Conservation (phyloP, 1,140 invertebrate species). For the Cotesia glomerata region DNA sequence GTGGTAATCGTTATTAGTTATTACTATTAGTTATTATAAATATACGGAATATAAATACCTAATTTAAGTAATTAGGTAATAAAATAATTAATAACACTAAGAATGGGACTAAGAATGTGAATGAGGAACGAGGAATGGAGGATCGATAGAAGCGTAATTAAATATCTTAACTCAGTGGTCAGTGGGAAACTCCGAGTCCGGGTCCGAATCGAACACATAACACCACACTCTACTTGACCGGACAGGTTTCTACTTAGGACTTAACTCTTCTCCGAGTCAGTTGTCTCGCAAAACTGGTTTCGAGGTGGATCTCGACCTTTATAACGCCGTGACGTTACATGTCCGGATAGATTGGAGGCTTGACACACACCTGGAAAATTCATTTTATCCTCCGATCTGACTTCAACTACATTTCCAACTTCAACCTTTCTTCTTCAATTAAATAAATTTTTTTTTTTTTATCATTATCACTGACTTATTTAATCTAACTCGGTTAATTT, state of each 20-base stretch:
- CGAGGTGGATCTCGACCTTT: conserved; percentile 13
- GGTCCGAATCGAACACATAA: conserved; percentile 13
- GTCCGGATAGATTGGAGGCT: conserved; percentile 7
- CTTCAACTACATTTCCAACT: not conserved
- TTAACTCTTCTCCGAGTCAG: too few species aligned
- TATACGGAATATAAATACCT: too few species aligned
- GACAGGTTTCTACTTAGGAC: conserved; percentile 24
- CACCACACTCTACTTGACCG: not conserved
- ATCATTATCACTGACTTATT: too few species aligned
- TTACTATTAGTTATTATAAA: too few species aligned
- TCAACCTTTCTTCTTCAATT: too few species aligned
- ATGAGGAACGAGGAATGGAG: too few species aligned
- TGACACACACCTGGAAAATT: conserved; percentile 9
- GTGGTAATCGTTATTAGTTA: too few species aligned
- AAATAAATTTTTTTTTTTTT: too few species aligned
- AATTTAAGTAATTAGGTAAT: too few species aligned
- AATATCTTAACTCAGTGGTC: not conserved
- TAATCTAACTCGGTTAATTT: too few species aligned
- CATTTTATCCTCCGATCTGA: not conserved
- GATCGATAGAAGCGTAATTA: not conserved
- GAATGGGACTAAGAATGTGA: not conserved
- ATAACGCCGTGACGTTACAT: conserved; percentile 12
- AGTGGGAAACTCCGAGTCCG: conserved; percentile 25
- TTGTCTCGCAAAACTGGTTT: conserved; percentile 20
- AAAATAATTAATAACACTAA: not conserved